Evolutionary conservation across 1,140 invertebrate genomes (phyloP).

Genomic region (Drosophila micromelanica): DNA sequence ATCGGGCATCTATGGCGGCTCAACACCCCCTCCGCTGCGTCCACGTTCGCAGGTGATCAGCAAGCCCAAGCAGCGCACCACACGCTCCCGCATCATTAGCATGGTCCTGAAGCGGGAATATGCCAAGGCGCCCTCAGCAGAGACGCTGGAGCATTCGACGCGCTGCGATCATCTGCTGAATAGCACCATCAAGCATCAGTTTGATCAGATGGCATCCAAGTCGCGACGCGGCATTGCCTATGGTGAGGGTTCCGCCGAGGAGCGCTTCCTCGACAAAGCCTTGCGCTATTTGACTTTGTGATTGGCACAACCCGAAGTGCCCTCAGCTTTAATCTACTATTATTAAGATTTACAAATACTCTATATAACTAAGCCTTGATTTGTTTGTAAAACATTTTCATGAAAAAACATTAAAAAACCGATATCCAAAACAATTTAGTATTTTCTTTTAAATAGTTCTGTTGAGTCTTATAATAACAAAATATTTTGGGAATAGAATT

Average conservation of each 20-base stretch:
- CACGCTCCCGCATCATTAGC: conserved; percentile 66
- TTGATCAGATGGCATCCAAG: conserved; percentile 20
- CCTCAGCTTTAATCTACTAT: conserved; percentile 17
- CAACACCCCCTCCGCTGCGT: conserved; percentile 29
- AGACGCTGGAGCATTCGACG: conserved; percentile 18
- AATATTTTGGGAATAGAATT: too few species aligned
- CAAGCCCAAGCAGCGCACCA: conserved; percentile 41
- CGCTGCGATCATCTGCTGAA: conserved; percentile 24
- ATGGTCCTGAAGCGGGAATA: conserved; percentile 69
- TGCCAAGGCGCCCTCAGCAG: conserved; percentile 12
- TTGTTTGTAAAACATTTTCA: conserved; percentile 46
- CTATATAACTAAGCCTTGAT: conserved; percentile 1
- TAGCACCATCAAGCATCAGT: conserved; percentile 34
- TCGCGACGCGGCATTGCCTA: conserved; percentile 44
- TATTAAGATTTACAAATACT: not conserved
- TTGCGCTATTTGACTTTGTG: conserved; percentile 78
- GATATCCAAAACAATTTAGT: too few species aligned
- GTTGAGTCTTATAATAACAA: too few species aligned
- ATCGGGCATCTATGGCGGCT: conserved; percentile 58
- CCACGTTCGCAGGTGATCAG: conserved; percentile 53
- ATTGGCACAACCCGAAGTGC: not conserved
- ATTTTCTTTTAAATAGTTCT: not conserved
- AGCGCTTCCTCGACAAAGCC: conserved; percentile 70
- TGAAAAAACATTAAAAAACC: conserved; percentile 8
- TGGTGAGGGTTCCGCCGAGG: conserved; percentile 41